Evolutionary conservation across 2,113 vertebrate genomes (phyloP), one percentile per base, ranked within the genome.

Genomic region (Calyptommatus sinebrachiatus): DNA sequence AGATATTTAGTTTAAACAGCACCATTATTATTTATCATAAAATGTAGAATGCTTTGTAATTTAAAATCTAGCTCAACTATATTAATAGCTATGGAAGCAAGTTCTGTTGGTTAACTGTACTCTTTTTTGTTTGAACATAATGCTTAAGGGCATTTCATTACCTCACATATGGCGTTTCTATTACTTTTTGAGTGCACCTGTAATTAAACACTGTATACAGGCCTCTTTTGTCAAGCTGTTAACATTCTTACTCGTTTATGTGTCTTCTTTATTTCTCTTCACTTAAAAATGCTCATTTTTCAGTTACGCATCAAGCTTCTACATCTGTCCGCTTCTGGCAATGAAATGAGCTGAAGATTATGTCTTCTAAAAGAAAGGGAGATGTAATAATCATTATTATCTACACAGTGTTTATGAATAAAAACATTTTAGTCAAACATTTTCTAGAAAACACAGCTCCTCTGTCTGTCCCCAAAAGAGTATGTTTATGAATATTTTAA

Each of bases 401-500:
- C 2, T 46, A 2, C 1, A 50, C 77, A 14, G 73, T 88, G 67
- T 84, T 80, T 60, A 77, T 80, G 80, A 71, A 41, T 83, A 76
- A 81, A 88, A 75, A 86, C 84, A 80, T 82, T 89, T 87, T 81
- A 81, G 78, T 28, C 48, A 75, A 0, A 77, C 63, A 77, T 53
- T 77, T 57, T 35, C 28, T 57, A 73, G 41, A 14, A 76, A 83
- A 73, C 72, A 73, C 20, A 82, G n/a, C 0, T 2, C 0, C 88
- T 81, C 84, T 76, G 70, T 88, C 73, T 92, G 83, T 84, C 81
- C 78, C 87, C 70, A 86, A 84, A 79, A 66, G 3, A 78, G 16
- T 69, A n/a, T 14, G 81, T 82, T 88, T 87, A 71, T 3, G 2
- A 71, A 31, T 73, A 7, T 78, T 87, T 81, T 71, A 86, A 53